Evolutionary conservation across 2,797 vertebrate genomes (phyloP).

Genomic region (Sebastes iracundus): DNA sequence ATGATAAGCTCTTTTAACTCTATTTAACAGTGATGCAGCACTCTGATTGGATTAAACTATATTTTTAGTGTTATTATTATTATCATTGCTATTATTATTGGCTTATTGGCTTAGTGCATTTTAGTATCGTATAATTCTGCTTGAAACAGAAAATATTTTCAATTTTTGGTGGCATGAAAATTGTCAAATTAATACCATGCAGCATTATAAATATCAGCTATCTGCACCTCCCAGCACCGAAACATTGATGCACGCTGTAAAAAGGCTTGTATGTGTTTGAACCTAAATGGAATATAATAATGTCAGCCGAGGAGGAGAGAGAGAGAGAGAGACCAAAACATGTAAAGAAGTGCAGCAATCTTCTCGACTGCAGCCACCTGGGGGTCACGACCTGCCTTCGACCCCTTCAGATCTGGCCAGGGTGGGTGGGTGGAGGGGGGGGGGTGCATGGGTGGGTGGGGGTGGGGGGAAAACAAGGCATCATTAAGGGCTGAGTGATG

Average conservation of each 20-base stretch:
- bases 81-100: constrained; percentile 30
- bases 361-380: constrained; percentile 84
- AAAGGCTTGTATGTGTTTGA: constrained; percentile 22
- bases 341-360: constrained; percentile 1
- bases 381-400: constrained; percentile 94
- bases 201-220: constrained; percentile 46
- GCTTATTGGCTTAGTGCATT: constrained; percentile 48
- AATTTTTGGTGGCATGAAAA: constrained; percentile 46
- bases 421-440: constrained; percentile 71
- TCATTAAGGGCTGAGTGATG: constrained; percentile 96
- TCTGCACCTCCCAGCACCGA: constrained; percentile 31
- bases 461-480: constrained; percentile 84
- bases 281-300: constrained; percentile 17
- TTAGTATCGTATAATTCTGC: constrained; percentile 33
- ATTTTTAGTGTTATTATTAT: constrained; percentile 49
- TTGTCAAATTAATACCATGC: constrained; percentile 70
- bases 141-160: constrained; percentile 32
- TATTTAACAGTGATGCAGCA: constrained; percentile 14
- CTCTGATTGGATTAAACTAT: constrained; percentile 23
- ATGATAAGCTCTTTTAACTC: constrained; percentile 9
- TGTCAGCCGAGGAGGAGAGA: constrained; percentile 50
- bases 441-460: neutral
- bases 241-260: constrained; percentile 8
- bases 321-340: constrained; percentile 64
- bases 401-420: constrained; percentile 90